These are phyloP conservation scores for Quadriops clusia DNA, from an alignment of 2,888 invertebrate species.

Conservation along the genomic window DNA sequence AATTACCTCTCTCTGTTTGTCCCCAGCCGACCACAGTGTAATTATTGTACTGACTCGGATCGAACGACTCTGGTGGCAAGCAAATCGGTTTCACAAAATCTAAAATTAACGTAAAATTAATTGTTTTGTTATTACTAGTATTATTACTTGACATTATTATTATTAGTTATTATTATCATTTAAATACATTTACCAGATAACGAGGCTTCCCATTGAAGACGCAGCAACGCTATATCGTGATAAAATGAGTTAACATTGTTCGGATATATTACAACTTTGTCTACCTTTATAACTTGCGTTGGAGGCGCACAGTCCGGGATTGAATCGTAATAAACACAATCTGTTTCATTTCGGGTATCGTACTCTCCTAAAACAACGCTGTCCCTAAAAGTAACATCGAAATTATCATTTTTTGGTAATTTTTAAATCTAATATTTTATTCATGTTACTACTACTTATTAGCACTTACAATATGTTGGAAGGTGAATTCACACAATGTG, in stretches of 20 bases:
- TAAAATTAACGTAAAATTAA: too few relatives aligned
- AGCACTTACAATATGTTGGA: slow-evolving; percentile 46
- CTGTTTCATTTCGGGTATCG: slow-evolving; percentile 28
- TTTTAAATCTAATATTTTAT: background rate
- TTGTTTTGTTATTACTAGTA: too few relatives aligned
- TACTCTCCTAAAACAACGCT: slow-evolving; percentile 33
- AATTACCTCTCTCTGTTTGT: slow-evolving; percentile 28
- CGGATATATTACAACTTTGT: slow-evolving; percentile 30
- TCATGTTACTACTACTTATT: too few relatives aligned
- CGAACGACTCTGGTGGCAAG: slow-evolving; percentile 22
- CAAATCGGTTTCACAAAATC: slow-evolving; percentile 30
- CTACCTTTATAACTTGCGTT: slow-evolving; percentile 29
- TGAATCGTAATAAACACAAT: too few relatives aligned
- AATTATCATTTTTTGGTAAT: slow-evolving; percentile 2
- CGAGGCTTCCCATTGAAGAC: slow-evolving; percentile 26
- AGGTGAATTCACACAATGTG: slow-evolving; percentile 41
- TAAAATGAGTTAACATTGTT: slow-evolving; percentile 14
- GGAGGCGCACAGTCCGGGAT: slow-evolving; percentile 35
- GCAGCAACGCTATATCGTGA: slow-evolving; percentile 36
- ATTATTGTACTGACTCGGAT: slow-evolving; percentile 19
- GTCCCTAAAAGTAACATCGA: slow-evolving; percentile 14
- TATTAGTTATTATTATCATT: too few relatives aligned
- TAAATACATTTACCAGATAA: slow-evolving; percentile 23
- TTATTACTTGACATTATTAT: too few relatives aligned
- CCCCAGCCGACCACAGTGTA: slow-evolving; percentile 37